These are phyloP conservation scores for Drosophila lacteicornis DNA, from an alignment of 1,140 invertebrate genomes.

Conservation along the genomic window DNA sequence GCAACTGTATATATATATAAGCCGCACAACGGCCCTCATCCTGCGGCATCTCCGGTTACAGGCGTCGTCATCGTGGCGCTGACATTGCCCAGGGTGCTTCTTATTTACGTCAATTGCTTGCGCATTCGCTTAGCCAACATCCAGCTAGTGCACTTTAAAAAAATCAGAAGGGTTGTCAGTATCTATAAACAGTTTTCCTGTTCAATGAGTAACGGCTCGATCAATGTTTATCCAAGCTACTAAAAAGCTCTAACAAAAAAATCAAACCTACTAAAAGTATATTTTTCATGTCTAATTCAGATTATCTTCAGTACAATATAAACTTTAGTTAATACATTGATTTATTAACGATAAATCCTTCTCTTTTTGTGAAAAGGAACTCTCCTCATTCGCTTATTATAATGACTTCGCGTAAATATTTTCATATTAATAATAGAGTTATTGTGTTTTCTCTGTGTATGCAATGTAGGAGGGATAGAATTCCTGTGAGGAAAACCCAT, in stretches of 20 bases:
- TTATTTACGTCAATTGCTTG: conserved; percentile 82
- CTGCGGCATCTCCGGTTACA: conserved; percentile 52
- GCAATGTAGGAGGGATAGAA: neutral
- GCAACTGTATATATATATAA: conserved; percentile 12
- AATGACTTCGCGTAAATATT: neutral
- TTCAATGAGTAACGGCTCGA: too few species aligned
- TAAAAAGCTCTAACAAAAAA: too few species aligned
- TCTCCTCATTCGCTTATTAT: too few species aligned
- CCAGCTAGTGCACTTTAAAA: conserved; percentile 15
- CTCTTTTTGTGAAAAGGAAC: too few species aligned
- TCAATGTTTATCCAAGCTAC: too few species aligned
- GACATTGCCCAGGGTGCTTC: conserved; percentile 61
- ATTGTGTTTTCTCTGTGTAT: conserved; percentile 1
- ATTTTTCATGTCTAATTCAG: too few species aligned
- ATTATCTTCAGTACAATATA: too few species aligned
- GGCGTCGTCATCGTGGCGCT: conserved; percentile 55
- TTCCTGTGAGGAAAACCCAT: neutral
- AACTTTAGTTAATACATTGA: too few species aligned
- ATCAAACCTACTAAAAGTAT: too few species aligned
- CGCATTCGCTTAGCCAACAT: conserved; percentile 53
- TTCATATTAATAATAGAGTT: neutral
- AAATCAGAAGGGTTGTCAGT: too few species aligned
- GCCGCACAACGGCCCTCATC: conserved; percentile 14
- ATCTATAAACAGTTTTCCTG: too few species aligned
- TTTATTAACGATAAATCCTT: too few species aligned